Evolutionary conservation across 64 coral and sea anemone genomes (phyloP).

Genomic region (Porites australiensis): DNA sequence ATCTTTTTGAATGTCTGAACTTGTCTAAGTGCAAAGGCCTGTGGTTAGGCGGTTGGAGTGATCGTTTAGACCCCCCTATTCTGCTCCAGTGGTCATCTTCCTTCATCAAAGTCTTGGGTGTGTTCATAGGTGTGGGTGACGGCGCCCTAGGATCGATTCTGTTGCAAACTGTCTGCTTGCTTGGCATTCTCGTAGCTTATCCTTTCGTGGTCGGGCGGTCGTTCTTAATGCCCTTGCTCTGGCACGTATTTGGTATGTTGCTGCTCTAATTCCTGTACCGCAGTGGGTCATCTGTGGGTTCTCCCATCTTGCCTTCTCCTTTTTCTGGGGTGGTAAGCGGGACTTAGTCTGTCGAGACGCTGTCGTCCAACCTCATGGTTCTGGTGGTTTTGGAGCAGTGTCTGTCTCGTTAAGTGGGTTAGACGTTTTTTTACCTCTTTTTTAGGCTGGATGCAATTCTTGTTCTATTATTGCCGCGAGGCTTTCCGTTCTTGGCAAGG

Average conservation of each 20-base stretch:
- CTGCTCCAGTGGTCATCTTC: no score
- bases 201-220: neutral
- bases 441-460: neutral
- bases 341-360: neutral
- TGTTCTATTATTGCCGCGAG: neutral
- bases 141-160: neutral
- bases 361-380: neutral
- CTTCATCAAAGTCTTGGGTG: no score
- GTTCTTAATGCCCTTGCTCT: slow-evolving; percentile 44
- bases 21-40: no score
- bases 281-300: neutral
- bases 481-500: neutral
- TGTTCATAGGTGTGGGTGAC: no score
- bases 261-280: neutral
- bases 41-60: no score
- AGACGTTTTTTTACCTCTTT: neutral
- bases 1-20: no score
- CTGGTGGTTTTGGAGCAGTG: no score
- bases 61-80: no score
- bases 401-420: neutral
- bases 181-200: slow-evolving; percentile 16
- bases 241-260: slow-evolving; percentile 22
- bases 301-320: neutral
- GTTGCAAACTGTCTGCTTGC: neutral
- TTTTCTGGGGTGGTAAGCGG: slow-evolving; percentile 18